Evolutionary conservation across 2,113 vertebrate genomes (phyloP).

Genomic region (Barbus barbus): DNA sequence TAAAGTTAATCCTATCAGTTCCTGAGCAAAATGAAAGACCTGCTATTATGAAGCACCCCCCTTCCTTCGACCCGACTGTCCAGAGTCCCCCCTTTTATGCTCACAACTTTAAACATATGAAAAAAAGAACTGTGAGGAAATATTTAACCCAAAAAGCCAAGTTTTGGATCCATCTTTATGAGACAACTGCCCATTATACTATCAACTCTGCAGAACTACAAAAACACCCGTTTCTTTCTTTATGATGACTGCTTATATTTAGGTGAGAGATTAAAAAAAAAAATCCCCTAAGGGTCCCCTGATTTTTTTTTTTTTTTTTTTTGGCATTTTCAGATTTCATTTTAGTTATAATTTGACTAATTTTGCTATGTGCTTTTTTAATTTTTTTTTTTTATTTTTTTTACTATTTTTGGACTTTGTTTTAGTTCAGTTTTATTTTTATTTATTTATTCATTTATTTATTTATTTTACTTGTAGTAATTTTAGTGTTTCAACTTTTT

Average conservation of each 20-base stretch:
- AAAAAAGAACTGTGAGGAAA: constrained; percentile 36
- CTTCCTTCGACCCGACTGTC: constrained; percentile 18
- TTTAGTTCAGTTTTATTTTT: too few species aligned
- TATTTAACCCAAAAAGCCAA: background rate
- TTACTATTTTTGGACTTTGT: background rate
- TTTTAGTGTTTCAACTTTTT: background rate
- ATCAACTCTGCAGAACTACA: background rate
- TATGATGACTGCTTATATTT: background rate
- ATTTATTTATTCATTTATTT: too few species aligned
- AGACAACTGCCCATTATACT: background rate
- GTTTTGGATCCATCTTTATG: background rate
- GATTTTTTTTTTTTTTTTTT: too few species aligned
- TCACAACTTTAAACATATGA: background rate
- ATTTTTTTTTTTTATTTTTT: background rate
- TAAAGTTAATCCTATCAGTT: constrained; percentile 60
- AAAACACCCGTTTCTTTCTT: background rate
- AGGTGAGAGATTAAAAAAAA: background rate
- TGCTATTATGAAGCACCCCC: constrained; percentile 37
- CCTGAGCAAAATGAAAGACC: constrained; percentile 55
- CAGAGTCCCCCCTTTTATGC: background rate
- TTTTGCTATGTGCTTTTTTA: background rate
- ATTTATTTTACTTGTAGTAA: background rate
- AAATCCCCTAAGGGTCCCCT: background rate
- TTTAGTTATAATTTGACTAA: background rate
- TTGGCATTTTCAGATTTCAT: background rate